A percentile compares a stretch with the other conserved stretches of the same genome.
phyloP scores from a whole-genome alignment of 2,113 vertebrate species.

The Lanius ludovicianus region DNA sequence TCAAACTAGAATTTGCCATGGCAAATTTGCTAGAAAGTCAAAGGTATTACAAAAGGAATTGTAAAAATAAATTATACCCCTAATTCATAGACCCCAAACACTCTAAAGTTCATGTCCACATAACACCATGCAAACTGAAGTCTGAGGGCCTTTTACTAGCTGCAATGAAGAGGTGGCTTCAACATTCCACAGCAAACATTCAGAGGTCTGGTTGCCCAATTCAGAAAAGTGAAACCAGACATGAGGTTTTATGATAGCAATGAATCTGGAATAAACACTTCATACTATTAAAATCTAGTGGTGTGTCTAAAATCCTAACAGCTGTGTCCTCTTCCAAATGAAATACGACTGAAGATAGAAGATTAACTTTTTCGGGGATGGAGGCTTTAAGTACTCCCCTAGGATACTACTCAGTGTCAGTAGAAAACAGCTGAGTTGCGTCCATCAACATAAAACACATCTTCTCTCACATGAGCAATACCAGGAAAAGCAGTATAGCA shows the following conservation, averaged over 20 bases:
- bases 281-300: neutral
- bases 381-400: neutral
- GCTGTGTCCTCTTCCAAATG: neutral
- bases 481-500: neutral
- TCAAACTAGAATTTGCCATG: neutral
- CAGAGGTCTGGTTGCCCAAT: neutral
- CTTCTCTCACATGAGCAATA: neutral
- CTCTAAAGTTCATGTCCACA: neutral
- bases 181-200: neutral
- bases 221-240: slow-evolving; percentile 7
- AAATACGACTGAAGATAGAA: neutral
- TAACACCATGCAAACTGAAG: neutral
- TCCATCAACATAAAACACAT: neutral
- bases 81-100: neutral
- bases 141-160: neutral
- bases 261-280: neutral
- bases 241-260: neutral
- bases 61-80: neutral
- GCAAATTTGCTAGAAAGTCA: neutral
- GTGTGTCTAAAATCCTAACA: neutral
- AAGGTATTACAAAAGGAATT: neutral
- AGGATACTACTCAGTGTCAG: neutral
- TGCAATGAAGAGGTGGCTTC: neutral
- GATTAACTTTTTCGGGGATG: neutral
- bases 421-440: neutral